A percentile compares a stretch with the other conserved stretches of the same genome.
Evolutionary conservation across 2,113 vertebrate genomes (phyloP).

Genomic region (Vanacampus margaritifer): DNA sequence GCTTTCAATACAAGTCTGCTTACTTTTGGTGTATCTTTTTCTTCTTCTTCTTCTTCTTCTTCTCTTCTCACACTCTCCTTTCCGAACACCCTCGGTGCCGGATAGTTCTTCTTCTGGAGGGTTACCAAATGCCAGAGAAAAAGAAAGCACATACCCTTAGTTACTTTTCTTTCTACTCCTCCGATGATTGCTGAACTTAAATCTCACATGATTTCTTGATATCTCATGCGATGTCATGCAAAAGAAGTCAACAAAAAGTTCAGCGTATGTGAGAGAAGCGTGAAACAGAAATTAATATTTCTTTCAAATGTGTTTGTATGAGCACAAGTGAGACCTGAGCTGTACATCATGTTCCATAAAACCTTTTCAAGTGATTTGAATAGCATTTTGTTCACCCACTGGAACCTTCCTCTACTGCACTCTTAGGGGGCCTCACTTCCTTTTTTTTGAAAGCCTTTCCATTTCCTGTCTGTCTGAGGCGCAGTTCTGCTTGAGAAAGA

Average conservation of each 20-base stretch:
- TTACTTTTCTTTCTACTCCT: neutral
- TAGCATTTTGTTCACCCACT: conserved; percentile 41
- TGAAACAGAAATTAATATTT: neutral
- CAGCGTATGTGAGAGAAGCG: neutral
- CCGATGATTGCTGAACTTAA: too few relatives aligned
- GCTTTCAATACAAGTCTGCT: too few relatives aligned
- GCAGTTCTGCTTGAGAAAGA: conserved; percentile 23
- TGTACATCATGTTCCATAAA: conserved; percentile 43
- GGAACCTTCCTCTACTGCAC: conserved; percentile 53
- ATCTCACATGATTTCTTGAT: too few relatives aligned
- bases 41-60: too few relatives aligned
- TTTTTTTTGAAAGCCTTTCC: conserved; percentile 55
- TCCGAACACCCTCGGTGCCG: too few relatives aligned
- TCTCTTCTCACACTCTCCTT: too few relatives aligned
- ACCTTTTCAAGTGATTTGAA: conserved; percentile 44
- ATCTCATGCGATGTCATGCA: neutral
- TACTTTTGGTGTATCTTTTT: too few relatives aligned
- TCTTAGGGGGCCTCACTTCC: conserved; percentile 60
- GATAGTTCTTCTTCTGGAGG: neutral
- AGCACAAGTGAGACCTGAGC: conserved; percentile 15
- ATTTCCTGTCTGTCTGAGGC: conserved; percentile 60
- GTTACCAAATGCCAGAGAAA: neutral
- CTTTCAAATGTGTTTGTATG: neutral
- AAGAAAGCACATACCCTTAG: neutral
- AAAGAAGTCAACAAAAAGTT: neutral